Evolutionary conservation across 2,797 vertebrate species (phyloP).

Genomic region (Streptopelia turtur): DNA sequence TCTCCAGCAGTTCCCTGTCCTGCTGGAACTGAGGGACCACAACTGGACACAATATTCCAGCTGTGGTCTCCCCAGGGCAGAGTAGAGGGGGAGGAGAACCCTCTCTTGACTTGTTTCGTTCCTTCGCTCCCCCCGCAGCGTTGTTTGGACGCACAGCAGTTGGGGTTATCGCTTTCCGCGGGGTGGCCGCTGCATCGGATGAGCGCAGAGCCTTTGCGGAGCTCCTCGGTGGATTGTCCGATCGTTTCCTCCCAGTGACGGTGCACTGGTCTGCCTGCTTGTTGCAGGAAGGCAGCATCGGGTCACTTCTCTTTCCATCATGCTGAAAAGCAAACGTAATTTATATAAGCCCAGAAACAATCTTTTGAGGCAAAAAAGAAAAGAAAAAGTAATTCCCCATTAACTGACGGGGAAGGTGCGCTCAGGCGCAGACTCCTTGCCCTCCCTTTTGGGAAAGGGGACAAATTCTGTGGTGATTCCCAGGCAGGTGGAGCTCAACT

Average conservation of each 20-base stretch:
- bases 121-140: too few relatives aligned
- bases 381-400: background rate
- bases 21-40: too few relatives aligned
- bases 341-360: background rate
- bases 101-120: too few relatives aligned
- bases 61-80: too few relatives aligned
- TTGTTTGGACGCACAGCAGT: too few relatives aligned
- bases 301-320: conserved; percentile 60
- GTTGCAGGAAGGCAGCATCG: background rate
- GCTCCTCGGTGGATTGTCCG: background rate
- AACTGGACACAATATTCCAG: too few relatives aligned
- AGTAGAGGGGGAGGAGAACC: too few relatives aligned
- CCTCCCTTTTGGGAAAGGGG: background rate
- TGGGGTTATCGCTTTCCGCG: background rate
- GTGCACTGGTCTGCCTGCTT: background rate
- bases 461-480: background rate
- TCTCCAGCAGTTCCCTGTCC: too few relatives aligned
- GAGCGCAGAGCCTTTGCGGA: background rate
- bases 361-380: background rate
- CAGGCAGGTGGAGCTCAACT: background rate
- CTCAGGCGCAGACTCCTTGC: background rate
- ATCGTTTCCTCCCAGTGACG: rapidly evolving
- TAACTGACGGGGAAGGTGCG: background rate
- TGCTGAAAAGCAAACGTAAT: background rate
- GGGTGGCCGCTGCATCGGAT: background rate